Conservation (phyloP, 2,113 vertebrate species). For the Gambusia affinis region DNA sequence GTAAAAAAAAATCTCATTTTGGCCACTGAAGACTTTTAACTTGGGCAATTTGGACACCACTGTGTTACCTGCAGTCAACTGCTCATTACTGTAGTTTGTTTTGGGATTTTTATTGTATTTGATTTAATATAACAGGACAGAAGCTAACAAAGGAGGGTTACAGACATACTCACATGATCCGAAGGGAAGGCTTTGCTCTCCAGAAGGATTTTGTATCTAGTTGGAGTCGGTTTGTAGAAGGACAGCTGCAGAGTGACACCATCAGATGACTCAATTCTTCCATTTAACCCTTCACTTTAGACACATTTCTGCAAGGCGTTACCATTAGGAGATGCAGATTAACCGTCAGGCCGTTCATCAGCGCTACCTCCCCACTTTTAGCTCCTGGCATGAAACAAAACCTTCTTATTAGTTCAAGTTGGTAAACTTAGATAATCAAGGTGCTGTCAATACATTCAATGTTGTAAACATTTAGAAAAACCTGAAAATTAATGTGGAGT, state of each 20-base stretch:
- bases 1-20: no score
- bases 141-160: no score
- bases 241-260: constrained; percentile 82
- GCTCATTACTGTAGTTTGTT: no score
- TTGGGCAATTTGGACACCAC: no score
- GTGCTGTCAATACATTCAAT: not conserved
- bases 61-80: no score
- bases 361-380: constrained; percentile 71
- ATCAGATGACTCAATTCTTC: not conserved
- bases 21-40: no score
- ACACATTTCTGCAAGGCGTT: constrained; percentile 24
- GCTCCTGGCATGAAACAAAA: constrained; percentile 49
- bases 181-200: constrained; percentile 95
- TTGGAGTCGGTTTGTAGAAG: constrained; percentile 92
- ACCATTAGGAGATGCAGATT: constrained; percentile 95
- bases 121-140: no score
- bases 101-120: no score
- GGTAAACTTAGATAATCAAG: no score
- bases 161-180: constrained; percentile 88
- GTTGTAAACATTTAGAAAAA: not conserved
- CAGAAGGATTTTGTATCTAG: constrained; percentile 90
- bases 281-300: not conserved
- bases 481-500: no score
- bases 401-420: not conserved
- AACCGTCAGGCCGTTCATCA: constrained; percentile 94